phyloP scores from a whole-genome alignment of 2,888 invertebrate species.

The Caenorhabditis panamensis region DNA sequence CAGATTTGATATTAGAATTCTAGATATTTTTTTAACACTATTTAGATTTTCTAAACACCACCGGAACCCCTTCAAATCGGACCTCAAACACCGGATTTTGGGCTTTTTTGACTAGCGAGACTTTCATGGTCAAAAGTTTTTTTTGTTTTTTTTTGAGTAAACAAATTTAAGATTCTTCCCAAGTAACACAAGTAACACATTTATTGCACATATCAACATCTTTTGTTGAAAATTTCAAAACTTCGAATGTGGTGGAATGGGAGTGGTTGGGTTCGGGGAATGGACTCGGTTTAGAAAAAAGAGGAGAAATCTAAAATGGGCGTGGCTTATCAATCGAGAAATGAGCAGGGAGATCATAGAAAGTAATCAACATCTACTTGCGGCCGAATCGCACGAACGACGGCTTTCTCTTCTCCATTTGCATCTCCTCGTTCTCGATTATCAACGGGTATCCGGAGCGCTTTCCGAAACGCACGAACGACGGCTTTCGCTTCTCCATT shows the following conservation, averaged over 20 bases:
- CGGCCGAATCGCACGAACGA: constrained; percentile 72
- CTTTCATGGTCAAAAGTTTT: too few species aligned
- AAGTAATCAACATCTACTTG: constrained; percentile 46
- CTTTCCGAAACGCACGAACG: constrained; percentile 73
- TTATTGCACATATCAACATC: constrained; percentile 55
- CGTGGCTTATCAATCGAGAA: background rate
- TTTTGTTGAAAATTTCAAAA: constrained; percentile 30
- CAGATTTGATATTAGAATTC: too few species aligned
- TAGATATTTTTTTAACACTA: too few species aligned
- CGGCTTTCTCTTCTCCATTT: constrained; percentile 70
- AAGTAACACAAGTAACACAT: constrained; percentile 59
- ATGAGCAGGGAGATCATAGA: background rate
- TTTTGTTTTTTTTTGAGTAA: too few species aligned
- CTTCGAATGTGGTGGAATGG: background rate
- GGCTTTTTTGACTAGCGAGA: too few species aligned
- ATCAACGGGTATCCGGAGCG: constrained; percentile 54
- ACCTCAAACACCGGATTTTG: too few species aligned
- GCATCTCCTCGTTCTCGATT: constrained; percentile 37
- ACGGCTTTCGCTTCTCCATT: constrained; percentile 70
- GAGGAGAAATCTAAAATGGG: background rate
- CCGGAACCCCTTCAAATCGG: too few species aligned
- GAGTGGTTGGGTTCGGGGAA: background rate
- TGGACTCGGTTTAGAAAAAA: background rate
- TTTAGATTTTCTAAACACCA: too few species aligned
- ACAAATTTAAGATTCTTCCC: too few species aligned